Conservation (phyloP, 2,113 vertebrate species). For the Hydrochoerus hydrochaeris region DNA sequence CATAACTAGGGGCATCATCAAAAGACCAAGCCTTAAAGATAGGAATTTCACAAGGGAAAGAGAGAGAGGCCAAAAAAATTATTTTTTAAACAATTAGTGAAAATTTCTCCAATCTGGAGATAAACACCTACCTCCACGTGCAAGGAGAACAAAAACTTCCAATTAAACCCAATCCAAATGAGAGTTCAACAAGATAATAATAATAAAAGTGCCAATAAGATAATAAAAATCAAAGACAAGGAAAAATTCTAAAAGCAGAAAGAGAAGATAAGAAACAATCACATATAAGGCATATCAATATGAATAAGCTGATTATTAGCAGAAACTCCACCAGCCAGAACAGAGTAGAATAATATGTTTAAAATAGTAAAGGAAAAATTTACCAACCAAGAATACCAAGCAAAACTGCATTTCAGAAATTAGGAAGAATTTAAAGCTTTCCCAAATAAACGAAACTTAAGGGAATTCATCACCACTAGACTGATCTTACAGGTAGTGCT, state of each 20-base stretch:
- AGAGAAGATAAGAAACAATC: background rate
- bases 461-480: background rate
- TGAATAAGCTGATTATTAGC: background rate
- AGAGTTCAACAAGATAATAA: background rate
- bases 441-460: background rate
- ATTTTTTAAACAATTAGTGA: background rate
- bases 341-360: background rate
- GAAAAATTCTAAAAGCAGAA: background rate
- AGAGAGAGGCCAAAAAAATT: background rate
- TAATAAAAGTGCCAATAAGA: background rate
- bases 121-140: background rate
- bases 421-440: background rate
- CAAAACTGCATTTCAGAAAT: background rate
- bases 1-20: background rate
- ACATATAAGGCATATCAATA: background rate
- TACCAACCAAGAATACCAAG: background rate
- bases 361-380: background rate
- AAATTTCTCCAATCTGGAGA: background rate
- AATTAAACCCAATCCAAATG: background rate
- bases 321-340: background rate
- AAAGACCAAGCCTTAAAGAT: background rate
- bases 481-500: background rate
- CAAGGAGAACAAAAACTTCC: background rate
- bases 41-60: background rate
- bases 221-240: slow-evolving; percentile 11